These are phyloP conservation scores for Acrobasis suavella DNA, from an alignment of 2,888 invertebrate genomes.

Conservation along the genomic window DNA sequence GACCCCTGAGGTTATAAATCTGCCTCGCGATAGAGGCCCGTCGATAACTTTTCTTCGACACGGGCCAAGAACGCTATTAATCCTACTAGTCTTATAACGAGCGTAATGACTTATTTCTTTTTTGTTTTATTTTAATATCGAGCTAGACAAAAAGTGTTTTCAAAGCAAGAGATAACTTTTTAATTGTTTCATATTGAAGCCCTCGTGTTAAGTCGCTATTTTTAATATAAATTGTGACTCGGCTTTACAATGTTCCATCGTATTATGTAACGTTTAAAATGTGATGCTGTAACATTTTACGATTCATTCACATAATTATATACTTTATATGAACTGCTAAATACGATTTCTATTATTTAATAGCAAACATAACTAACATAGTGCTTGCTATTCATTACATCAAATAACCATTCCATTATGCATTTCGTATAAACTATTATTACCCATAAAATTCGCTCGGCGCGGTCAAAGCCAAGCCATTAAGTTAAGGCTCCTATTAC, in stretches of 20 bases:
- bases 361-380: too few species aligned
- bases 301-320: too few species aligned
- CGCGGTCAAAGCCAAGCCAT: neutral
- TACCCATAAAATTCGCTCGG: neutral
- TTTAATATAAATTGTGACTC: too few species aligned
- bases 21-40: constrained; percentile 33
- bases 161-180: too few species aligned
- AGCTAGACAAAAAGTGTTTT: constrained; percentile 19
- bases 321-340: too few species aligned
- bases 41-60: constrained; percentile 35
- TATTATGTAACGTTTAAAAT: too few species aligned
- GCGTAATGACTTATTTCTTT: constrained; percentile 23
- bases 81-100: constrained; percentile 27
- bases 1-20: constrained; percentile 62
- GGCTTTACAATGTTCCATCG: too few species aligned
- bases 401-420: neutral
- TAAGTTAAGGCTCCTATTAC: constrained; percentile 19
- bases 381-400: neutral
- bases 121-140: constrained; percentile 1
- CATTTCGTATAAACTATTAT: constrained; percentile 3
- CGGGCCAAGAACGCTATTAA: constrained; percentile 34
- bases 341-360: too few species aligned
- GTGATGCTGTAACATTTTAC: too few species aligned
- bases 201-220: neutral
- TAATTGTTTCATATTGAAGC: constrained; percentile 7